Base-by-base conservation (phyloP, 2,797 vertebrate genomes). In the Orientallactaga sibirica region DNA sequence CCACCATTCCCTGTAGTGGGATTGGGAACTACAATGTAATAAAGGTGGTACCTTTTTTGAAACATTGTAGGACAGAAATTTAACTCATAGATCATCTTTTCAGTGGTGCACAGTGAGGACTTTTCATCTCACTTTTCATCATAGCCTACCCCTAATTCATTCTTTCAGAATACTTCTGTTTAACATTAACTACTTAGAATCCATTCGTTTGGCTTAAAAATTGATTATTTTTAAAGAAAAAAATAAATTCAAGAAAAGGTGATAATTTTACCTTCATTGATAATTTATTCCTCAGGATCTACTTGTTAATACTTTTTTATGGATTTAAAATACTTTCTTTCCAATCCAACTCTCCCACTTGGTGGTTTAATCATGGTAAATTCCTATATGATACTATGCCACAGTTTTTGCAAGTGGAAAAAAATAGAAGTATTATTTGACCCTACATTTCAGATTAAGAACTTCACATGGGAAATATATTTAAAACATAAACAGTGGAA, bases 61-160 rank as follows among this genome's bases (percentile, higher is more conserved):
- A 88, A 10, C 6, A 6, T 18, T 52, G 20, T 12, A 10, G 27
- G 24, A 43, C 19, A 41, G n/a, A 90, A 92, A 78, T 71, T 66
- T 19, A 78, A 4, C 1, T 19, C 16, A 4, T 2, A 9, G 22
- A 14, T n/a, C 27, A 1, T n/a, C 22, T 86, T 80, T 74, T 48
- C 15, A 87, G n/a, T 41, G 7, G 3, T 16, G 24, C 5, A 25
- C 1, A 7, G 0, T 33, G n/a, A 4, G 1, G 2, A n/a, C 4
- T 43, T 19, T 33, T 66, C 27, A 37, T 3, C 4, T 90, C 7
- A 64, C 8, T 48, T 61, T 86, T 16, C 4, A 29, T n/a, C 58
- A 22, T 19, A 22, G 20, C 73, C 68, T 80, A 11, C 15, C 18
- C 22, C 15, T 29, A 67, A 20, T 52, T 9, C 37, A 76, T 43